Conservation (phyloP, 2,113 vertebrate genomes). For the Redunca redunca region DNA sequence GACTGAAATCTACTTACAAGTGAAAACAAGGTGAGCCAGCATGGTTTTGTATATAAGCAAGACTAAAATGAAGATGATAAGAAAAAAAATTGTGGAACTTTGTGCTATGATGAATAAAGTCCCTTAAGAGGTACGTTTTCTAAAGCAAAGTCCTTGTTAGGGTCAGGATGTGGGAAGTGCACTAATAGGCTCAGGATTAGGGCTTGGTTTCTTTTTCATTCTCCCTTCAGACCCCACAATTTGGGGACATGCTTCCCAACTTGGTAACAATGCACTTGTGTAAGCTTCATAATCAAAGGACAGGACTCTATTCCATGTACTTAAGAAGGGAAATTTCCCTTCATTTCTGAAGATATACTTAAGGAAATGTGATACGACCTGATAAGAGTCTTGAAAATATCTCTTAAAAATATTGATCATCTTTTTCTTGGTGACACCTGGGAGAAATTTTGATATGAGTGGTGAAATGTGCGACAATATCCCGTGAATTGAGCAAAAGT, state of each 20-base stretch:
- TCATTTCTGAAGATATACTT: slow-evolving; percentile 30
- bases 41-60: neutral
- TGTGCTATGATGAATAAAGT: neutral
- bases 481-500: neutral
- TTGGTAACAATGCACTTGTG: neutral
- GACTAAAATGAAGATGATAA: neutral
- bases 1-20: neutral
- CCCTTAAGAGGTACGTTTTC: neutral
- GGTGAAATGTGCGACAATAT: neutral
- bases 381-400: neutral
- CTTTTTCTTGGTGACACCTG: neutral
- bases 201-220: neutral
- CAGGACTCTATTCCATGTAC: neutral
- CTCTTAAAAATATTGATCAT: neutral
- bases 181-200: neutral
- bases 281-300: slow-evolving; percentile 13
- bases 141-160: neutral
- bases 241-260: neutral
- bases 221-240: neutral
- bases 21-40: neutral
- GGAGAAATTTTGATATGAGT: neutral
- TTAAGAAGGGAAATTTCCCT: neutral
- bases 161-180: neutral
- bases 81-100: neutral
- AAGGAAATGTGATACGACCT: neutral